Conservation (phyloP, 2,113 vertebrate species). For the Stictonetta naevosa region DNA sequence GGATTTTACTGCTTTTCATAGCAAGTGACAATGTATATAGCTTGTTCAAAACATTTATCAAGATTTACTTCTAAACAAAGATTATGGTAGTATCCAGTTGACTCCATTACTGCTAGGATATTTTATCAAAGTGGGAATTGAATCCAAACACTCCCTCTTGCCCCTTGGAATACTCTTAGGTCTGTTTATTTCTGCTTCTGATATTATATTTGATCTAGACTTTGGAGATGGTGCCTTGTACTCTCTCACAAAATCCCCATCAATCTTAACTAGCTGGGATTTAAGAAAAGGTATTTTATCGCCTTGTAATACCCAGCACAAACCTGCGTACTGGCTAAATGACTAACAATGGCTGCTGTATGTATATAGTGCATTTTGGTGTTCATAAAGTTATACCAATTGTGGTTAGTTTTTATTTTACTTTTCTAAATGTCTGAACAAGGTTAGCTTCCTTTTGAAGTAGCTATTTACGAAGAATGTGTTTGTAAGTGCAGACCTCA, state of each 20-base stretch:
- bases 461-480: neutral
- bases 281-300: neutral
- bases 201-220: neutral
- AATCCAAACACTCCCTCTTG: neutral
- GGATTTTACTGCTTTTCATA: neutral
- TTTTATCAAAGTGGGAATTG: neutral
- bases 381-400: neutral
- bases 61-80: neutral
- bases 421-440: neutral
- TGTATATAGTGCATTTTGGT: neutral
- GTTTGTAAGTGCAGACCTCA: neutral
- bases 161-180: neutral
- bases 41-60: neutral
- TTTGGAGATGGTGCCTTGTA: neutral
- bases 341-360: neutral
- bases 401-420: neutral
- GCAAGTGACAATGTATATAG: neutral
- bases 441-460: neutral
- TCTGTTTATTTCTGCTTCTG: conserved; percentile 6
- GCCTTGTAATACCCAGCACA: neutral
- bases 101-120: neutral
- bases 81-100: neutral
- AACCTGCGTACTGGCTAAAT: neutral
- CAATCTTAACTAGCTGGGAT: neutral
- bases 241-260: conserved; percentile 13